Percentiles rank a stretch among this genome's conserved stretches.
phyloP scores from a whole-genome alignment of 2,888 invertebrate genomes.

The Drosophila meridiana region DNA sequence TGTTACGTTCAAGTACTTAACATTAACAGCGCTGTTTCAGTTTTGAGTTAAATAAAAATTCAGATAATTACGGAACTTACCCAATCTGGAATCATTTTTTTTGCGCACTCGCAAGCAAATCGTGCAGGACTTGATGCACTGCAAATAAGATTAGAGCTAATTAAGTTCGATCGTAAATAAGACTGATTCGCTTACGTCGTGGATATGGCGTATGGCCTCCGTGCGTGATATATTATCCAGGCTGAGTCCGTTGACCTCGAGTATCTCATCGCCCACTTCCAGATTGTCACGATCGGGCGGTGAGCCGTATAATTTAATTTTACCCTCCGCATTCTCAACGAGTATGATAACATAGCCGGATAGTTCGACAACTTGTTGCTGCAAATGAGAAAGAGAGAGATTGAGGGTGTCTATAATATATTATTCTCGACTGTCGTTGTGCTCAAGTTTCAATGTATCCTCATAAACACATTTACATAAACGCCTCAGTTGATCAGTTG shows the following conservation, averaged over 20 bases:
- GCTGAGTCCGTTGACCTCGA: conserved; percentile 97
- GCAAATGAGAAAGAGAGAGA: conserved; percentile 18
- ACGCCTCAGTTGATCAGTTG: not conserved
- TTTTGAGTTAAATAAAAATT: not conserved
- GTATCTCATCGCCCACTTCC: conserved; percentile 98
- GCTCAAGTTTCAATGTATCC: conserved; percentile 48
- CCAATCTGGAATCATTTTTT: conserved; percentile 93
- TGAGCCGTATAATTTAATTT: conserved; percentile 96
- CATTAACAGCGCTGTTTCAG: not conserved
- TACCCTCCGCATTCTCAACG: conserved; percentile 96
- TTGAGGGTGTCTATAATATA: conserved; percentile 9
- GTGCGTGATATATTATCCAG: conserved; percentile 96
- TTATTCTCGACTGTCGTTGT: conserved; percentile 27
- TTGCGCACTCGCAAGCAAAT: conserved; percentile 97
- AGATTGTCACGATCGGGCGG: conserved; percentile 96
- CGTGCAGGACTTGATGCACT: conserved; percentile 98
- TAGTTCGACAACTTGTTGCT: conserved; percentile 91
- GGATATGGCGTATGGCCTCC: conserved; percentile 97
- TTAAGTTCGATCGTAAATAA: not conserved
- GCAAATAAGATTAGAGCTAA: conserved; percentile 85
- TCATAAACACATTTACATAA: conserved; percentile 76
- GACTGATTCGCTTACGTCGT: conserved; percentile 91
- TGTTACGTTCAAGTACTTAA: conserved; percentile 4
- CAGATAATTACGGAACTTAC: conserved; percentile 76
- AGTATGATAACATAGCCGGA: conserved; percentile 98